These are phyloP conservation scores for Tipula vernalis DNA, from an alignment of 2,888 invertebrate species.

Conservation along the genomic window DNA sequence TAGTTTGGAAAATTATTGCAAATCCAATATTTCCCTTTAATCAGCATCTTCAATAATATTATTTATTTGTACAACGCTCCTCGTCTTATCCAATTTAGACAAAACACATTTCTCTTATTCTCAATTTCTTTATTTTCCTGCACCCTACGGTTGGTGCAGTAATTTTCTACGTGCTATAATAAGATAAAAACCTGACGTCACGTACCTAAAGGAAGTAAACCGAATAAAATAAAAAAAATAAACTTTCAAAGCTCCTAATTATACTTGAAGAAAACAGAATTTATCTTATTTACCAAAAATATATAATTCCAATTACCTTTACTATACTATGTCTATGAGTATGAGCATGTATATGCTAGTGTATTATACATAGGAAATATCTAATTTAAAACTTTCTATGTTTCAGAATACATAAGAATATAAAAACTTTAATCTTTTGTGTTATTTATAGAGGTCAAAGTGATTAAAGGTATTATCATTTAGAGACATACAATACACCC, in stretches of 20 bases:
- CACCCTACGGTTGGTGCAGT: not conserved
- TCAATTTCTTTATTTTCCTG: not conserved
- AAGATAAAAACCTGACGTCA: not conserved
- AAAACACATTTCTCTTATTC: not conserved
- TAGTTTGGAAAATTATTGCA: too few relatives aligned
- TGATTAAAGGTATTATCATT: not conserved
- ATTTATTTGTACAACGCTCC: not conserved
- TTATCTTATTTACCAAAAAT: conserved; percentile 4
- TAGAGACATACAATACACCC: not conserved
- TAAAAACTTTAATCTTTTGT: not conserved
- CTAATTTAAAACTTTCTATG: not conserved
- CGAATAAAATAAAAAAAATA: not conserved
- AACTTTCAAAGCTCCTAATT: not conserved
- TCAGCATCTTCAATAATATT: too few relatives aligned
- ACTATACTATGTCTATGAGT: not conserved
- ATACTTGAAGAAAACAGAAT: not conserved
- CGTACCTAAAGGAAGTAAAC: not conserved
- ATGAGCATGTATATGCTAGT: not conserved
- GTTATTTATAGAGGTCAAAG: not conserved
- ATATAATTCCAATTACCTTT: not conserved
- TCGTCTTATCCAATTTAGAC: not conserved
- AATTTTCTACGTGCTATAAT: not conserved
- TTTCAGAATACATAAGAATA: not conserved
- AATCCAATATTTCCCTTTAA: too few relatives aligned
- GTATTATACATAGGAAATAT: not conserved